Base-by-base conservation (phyloP, 1,140 invertebrate species). In the Scaptomyza graminum region DNA sequence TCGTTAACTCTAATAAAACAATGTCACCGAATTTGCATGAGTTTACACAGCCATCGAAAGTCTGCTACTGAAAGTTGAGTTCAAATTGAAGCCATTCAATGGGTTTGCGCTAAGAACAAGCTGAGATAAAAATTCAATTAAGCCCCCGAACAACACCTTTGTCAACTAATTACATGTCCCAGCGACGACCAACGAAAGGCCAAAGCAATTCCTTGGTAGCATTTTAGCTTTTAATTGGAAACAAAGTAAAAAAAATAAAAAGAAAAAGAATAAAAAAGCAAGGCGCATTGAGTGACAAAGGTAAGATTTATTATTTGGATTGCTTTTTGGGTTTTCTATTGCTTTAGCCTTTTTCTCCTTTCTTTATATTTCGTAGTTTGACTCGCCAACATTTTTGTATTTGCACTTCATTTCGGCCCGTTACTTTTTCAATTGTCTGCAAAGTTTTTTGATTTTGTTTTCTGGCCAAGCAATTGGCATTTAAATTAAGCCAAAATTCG, bases 81-180 rank as follows among this genome's bases (percentile, higher is more conserved):
- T 68, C 50, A 49, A 69, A 69, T 55, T 63, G 52, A 63, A 70
- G 60, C 34, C 60, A 41, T 69, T 69, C 52, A 39, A 41, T 39
- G 37, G 41, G 7, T 3, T 25, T 15, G 12, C 46, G 67, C 39
- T 46, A 47, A 68, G 63, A 57, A 71, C 13, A 52, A 57, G 74
- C 52, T 47, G 54, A 85, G 80, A 84, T 85, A 85, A 84, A 84
- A 84, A 84, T 84, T 84, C 81, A 84, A 84, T 84, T 84, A 84
- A 84, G 56, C 28, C 55, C 62, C 56, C 63, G 44, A 28, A 70
- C 68, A 70, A 80, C 80, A 74, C 73, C 80, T 85, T 85, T 84
- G 80, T 84, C 80, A 85, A 84, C 80, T 84, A 84, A 84, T 84
- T 84, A 84, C 80, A 85, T 70, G 68, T 74, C 65, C 56, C 46